Evolutionary conservation across 2,113 vertebrate species (phyloP).

Genomic region (Megaceryle maxima): DNA sequence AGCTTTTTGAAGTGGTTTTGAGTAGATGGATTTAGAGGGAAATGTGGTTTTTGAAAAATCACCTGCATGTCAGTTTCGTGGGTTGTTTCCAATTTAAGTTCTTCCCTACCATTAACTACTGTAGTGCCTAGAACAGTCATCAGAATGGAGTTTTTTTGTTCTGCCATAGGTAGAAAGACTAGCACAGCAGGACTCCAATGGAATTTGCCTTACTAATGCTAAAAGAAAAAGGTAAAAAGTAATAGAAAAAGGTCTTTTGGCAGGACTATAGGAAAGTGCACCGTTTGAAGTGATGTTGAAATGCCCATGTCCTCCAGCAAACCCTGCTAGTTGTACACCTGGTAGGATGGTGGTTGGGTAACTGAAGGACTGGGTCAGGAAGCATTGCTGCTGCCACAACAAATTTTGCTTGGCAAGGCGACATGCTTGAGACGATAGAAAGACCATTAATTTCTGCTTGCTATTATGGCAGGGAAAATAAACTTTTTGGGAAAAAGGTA

Average conservation of each 20-base stretch:
- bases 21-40: slow-evolving; percentile 25
- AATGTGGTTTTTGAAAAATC: slow-evolving; percentile 9
- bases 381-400: background rate
- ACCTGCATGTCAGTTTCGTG: slow-evolving; percentile 33
- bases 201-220: background rate
- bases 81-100: slow-evolving; percentile 39
- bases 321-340: background rate
- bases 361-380: background rate
- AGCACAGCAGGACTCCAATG: background rate
- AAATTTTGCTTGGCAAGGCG: background rate
- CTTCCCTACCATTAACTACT: slow-evolving; percentile 17
- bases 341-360: background rate
- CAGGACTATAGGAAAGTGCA: background rate
- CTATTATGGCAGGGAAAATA: background rate
- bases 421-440: background rate
- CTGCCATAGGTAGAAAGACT: background rate
- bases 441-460: background rate
- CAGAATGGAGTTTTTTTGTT: background rate
- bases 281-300: background rate
- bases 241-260: background rate
- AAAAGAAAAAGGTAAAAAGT: background rate
- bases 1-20: background rate
- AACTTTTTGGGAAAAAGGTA: background rate
- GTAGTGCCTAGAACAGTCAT: background rate
- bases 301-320: background rate